Percentiles rank a stretch among this genome's conserved stretches.
These are phyloP conservation scores for Zingel zingel DNA, from an alignment of 2,113 vertebrate species.

Conservation along the genomic window DNA sequence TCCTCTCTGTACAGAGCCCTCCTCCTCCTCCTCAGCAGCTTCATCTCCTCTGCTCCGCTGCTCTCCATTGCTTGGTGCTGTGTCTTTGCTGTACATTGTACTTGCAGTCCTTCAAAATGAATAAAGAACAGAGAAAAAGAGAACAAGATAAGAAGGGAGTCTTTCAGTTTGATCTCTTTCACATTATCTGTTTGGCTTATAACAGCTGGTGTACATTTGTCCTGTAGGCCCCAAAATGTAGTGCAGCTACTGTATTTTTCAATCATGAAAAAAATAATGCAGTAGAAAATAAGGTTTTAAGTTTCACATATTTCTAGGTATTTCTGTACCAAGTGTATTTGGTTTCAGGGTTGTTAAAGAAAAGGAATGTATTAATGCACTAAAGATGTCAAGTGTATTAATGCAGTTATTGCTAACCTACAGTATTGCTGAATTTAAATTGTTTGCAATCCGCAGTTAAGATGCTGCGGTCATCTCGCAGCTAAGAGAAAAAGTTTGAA, in stretches of 20 bases:
- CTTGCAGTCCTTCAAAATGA: conserved; percentile 92
- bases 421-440: neutral
- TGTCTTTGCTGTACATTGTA: conserved; percentile 94
- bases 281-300: neutral
- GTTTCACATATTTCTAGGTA: neutral
- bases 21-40: conserved; percentile 66
- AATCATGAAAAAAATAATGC: neutral
- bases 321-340: neutral
- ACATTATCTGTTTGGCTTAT: neutral
- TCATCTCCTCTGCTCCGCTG: conserved; percentile 78
- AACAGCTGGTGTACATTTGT: neutral
- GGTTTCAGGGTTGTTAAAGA: neutral
- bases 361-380: neutral
- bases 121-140: conserved; percentile 77
- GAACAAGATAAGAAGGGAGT: conserved; percentile 22
- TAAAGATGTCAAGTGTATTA: neutral
- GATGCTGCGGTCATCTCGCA: neutral
- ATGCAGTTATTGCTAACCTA: neutral
- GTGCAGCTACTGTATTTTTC: neutral
- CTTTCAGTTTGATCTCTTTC: conserved; percentile 17
- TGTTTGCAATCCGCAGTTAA: neutral
- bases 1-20: conserved; percentile 53
- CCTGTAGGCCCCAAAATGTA: neutral
- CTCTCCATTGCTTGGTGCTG: conserved; percentile 92
- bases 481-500: neutral